Conservation (phyloP, 2,113 vertebrate genomes). For the Otus sunia region DNA sequence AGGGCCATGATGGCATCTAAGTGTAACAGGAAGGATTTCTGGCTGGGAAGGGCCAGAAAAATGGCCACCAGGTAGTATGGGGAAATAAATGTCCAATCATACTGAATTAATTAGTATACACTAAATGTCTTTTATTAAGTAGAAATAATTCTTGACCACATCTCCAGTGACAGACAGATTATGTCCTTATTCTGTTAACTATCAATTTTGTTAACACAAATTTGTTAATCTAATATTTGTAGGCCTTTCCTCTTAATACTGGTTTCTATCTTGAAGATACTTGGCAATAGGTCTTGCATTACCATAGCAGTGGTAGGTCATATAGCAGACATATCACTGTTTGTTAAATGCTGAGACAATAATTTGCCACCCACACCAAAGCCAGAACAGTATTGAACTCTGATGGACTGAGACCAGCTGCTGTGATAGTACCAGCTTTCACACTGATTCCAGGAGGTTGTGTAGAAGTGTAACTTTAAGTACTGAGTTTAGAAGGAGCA, state of each 20-base stretch:
- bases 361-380: not conserved
- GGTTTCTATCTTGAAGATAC: not conserved
- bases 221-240: not conserved
- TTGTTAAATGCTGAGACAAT: not conserved
- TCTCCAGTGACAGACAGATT: not conserved
- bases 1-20: not conserved
- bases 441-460: not conserved
- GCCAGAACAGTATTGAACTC: not conserved
- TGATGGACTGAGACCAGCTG: constrained; percentile 1
- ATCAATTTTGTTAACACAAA: not conserved
- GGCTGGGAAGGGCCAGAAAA: not conserved
- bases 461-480: not conserved
- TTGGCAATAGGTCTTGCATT: not conserved
- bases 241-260: not conserved
- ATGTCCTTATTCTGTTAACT: not conserved
- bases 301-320: not conserved
- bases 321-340: not conserved
- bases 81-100: not conserved
- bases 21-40: not conserved
- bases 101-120: not conserved
- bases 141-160: not conserved
- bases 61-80: not conserved
- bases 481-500: not conserved
- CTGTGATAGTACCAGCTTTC: not conserved
- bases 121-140: not conserved